These are phyloP conservation scores for Amblyornis subalaris DNA, from an alignment of 2,113 vertebrate genomes.

Conservation along the genomic window DNA sequence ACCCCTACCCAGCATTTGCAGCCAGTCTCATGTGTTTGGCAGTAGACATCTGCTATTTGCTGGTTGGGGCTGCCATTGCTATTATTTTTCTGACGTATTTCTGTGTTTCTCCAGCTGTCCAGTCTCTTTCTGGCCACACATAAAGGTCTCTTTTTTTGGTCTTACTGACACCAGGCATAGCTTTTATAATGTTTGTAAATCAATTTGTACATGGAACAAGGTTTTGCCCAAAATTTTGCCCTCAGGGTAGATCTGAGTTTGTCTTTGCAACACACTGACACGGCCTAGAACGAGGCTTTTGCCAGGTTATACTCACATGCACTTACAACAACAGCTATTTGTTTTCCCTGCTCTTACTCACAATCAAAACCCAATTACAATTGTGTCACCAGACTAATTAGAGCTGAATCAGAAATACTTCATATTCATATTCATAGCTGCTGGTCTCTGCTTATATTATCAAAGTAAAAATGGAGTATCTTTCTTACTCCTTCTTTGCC, in stretches of 20 bases:
- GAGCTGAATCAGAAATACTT: not conserved
- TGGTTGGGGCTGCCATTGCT: not conserved
- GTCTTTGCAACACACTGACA: not conserved
- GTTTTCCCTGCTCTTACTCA: not conserved
- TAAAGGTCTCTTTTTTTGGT: not conserved
- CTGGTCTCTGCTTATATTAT: not conserved
- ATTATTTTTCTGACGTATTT: not conserved
- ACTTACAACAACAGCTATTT: not conserved
- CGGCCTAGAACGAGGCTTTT: not conserved
- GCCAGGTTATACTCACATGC: not conserved
- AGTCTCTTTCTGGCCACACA: not conserved
- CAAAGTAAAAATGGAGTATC: not conserved
- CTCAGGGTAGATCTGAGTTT: not conserved
- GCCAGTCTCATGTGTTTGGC: not conserved
- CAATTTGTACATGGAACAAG: not conserved
- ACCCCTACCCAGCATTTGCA: not conserved
- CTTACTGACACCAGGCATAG: not conserved
- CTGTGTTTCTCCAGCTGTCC: not conserved
- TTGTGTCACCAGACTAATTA: not conserved
- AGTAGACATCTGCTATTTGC: not conserved
- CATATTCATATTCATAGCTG: not conserved
- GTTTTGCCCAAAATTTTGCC: not conserved
- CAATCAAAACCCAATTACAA: not conserved
- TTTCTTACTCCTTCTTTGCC: not conserved
- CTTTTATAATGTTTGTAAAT: not conserved